Conservation (phyloP, 2,888 invertebrate species). For the Apantesis nais region DNA sequence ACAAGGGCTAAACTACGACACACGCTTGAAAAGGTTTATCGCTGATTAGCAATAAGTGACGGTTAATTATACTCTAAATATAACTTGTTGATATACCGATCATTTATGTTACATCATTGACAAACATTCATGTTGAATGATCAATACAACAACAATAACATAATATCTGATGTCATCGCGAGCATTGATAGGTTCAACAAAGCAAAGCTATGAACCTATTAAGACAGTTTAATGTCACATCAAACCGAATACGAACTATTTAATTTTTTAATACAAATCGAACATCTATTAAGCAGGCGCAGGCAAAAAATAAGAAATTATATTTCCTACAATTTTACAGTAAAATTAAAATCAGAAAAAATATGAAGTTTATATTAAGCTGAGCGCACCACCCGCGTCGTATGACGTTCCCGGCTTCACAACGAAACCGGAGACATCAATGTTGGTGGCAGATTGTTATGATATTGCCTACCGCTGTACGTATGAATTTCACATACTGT, state of each 20-base stretch:
- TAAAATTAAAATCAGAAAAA: constrained; percentile 59
- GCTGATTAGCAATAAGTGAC: constrained; percentile 22
- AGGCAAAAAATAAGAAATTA: constrained; percentile 4
- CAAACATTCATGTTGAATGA: constrained; percentile 59
- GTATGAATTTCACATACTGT: constrained; percentile 37
- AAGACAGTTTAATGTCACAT: constrained; percentile 34
- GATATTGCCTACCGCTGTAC: constrained; percentile 46
- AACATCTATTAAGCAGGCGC: not conserved
- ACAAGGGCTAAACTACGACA: not conserved
- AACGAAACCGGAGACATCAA: constrained; percentile 69
- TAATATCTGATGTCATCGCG: constrained; percentile 55
- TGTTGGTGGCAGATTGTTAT: constrained; percentile 61
- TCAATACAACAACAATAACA: constrained; percentile 61
- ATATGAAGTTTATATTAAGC: constrained; percentile 76
- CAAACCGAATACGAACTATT: constrained; percentile 22
- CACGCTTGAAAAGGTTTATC: constrained; percentile 5
- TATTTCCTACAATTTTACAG: constrained; percentile 42
- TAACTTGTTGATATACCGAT: constrained; percentile 53
- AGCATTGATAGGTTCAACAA: constrained; percentile 34
- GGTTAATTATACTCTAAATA: constrained; percentile 38
- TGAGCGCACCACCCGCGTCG: constrained; percentile 77
- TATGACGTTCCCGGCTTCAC: constrained; percentile 58
- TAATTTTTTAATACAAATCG: not conserved
- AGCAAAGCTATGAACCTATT: constrained; percentile 31
- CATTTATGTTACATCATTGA: constrained; percentile 53